phyloP scores from a whole-genome alignment of 2,888 invertebrate genomes.

The Podotricha telesiphe region DNA sequence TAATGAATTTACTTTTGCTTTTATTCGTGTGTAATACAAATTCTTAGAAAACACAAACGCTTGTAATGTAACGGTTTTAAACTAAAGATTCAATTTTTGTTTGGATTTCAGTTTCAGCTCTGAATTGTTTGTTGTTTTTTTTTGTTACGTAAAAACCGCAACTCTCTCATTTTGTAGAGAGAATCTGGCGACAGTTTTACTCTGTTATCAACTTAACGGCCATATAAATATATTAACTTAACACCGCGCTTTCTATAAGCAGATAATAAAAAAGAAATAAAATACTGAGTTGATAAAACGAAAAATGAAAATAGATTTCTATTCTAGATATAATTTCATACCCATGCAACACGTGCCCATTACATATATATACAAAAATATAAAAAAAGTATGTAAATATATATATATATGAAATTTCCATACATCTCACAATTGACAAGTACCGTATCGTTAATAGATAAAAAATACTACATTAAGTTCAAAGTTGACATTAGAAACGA shows the following conservation, averaged over 20 bases:
- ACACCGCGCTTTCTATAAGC: not conserved
- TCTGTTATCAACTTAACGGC: no score
- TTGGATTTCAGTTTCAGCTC: not conserved
- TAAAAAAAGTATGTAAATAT: no score
- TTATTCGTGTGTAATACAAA: slow-evolving; percentile 22
- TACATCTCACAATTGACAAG: not conserved
- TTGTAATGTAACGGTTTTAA: not conserved
- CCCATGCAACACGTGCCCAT: no score
- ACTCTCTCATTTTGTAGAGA: no score
- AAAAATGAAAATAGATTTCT: no score
- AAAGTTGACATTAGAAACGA: not conserved
- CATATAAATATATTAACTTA: no score
- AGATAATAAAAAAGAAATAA: not conserved
- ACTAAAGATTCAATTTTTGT: not conserved
- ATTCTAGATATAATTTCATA: no score
- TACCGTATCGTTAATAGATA: not conserved
- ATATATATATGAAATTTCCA: no score
- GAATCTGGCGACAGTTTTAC: no score
- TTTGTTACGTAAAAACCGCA: no score
- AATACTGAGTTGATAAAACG: no score
- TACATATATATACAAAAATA: no score
- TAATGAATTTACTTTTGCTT: slow-evolving; percentile 37
- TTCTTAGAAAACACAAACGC: slow-evolving; percentile 5
- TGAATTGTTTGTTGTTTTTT: not conserved
- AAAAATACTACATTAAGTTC: not conserved